Conservation (phyloP, 2,888 invertebrate species). For the Micropterix aruncella region DNA sequence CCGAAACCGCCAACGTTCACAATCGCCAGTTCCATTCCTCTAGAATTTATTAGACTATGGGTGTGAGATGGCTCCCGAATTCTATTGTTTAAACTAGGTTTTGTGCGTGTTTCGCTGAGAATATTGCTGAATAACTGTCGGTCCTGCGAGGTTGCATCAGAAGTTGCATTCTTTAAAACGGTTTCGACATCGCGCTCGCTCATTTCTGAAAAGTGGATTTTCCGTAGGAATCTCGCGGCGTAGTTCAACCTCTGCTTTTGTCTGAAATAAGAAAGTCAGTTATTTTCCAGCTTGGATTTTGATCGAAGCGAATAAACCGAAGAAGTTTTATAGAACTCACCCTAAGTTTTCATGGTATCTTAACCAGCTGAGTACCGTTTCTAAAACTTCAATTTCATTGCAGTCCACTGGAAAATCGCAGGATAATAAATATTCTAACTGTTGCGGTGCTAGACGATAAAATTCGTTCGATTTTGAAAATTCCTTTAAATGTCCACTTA, state of each 20-base stretch:
- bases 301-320: neutral
- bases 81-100: slow-evolving; percentile 11
- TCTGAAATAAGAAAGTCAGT: slow-evolving; percentile 15
- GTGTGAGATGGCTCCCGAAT: slow-evolving; percentile 8
- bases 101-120: slow-evolving; percentile 21
- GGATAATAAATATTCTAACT: slow-evolving; percentile 44
- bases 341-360: slow-evolving; percentile 22
- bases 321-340: slow-evolving; percentile 8
- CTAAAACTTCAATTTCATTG: slow-evolving; percentile 42
- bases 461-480: slow-evolving; percentile 46
- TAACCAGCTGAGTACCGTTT: slow-evolving; percentile 46
- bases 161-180: slow-evolving; percentile 15
- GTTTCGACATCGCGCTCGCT: slow-evolving; percentile 19
- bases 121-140: slow-evolving; percentile 23
- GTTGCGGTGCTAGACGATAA: slow-evolving; percentile 40
- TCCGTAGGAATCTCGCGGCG: slow-evolving; percentile 26
- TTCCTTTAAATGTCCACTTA: slow-evolving; percentile 45
- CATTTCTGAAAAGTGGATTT: slow-evolving; percentile 33
- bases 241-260: slow-evolving; percentile 22
- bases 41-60: slow-evolving; percentile 36
- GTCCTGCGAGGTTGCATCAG: slow-evolving; percentile 14
- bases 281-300: no score
- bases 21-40: slow-evolving; percentile 54
- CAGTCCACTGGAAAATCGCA: slow-evolving; percentile 58
- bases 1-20: slow-evolving; percentile 59